These are phyloP conservation scores for Idaea dimidiata DNA, from an alignment of 2,888 invertebrate genomes.

Conservation along the genomic window DNA sequence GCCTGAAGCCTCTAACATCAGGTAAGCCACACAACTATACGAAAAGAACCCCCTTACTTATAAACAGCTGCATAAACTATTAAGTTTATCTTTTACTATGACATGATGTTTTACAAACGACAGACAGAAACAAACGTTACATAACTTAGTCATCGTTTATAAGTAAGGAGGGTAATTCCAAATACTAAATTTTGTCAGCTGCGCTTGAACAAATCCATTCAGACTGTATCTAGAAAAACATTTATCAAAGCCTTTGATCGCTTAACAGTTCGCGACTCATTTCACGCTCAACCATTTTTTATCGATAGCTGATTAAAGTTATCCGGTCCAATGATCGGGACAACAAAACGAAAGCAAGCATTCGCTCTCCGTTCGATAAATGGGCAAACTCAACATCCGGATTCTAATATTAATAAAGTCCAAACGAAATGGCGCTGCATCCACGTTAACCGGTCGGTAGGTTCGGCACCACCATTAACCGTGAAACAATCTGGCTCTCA, in stretches of 20 bases:
- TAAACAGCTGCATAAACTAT: too few relatives aligned
- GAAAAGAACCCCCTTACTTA: too few relatives aligned
- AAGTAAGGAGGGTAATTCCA: too few relatives aligned
- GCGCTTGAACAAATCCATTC: constrained; percentile 33
- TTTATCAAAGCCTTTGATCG: constrained; percentile 59
- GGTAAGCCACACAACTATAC: too few relatives aligned
- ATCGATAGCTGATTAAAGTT: constrained; percentile 65
- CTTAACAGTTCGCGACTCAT: constrained; percentile 60
- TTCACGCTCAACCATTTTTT: constrained; percentile 58
- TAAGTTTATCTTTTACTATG: too few relatives aligned
- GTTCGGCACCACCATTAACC: constrained; percentile 42
- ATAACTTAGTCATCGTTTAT: too few relatives aligned
- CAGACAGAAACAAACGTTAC: too few relatives aligned
- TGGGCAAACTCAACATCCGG: constrained; percentile 14
- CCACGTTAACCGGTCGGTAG: constrained; percentile 41
- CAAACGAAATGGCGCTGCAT: constrained; percentile 33
- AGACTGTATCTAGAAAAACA: constrained; percentile 32
- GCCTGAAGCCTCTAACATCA: too few relatives aligned
- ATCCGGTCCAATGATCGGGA: constrained; percentile 51
- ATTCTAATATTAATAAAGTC: constrained; percentile 57
- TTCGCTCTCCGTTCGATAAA: constrained; percentile 20
- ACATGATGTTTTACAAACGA: too few relatives aligned
- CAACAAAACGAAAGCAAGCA: constrained; percentile 46
- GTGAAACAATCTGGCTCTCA: constrained; percentile 61
- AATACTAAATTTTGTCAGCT: constrained; percentile 8